A percentile compares a stretch with the other conserved stretches of the same genome.
These are phyloP conservation scores for Episyrphus balteatus DNA, from an alignment of 1,140 invertebrate genomes.

Conservation along the genomic window DNA sequence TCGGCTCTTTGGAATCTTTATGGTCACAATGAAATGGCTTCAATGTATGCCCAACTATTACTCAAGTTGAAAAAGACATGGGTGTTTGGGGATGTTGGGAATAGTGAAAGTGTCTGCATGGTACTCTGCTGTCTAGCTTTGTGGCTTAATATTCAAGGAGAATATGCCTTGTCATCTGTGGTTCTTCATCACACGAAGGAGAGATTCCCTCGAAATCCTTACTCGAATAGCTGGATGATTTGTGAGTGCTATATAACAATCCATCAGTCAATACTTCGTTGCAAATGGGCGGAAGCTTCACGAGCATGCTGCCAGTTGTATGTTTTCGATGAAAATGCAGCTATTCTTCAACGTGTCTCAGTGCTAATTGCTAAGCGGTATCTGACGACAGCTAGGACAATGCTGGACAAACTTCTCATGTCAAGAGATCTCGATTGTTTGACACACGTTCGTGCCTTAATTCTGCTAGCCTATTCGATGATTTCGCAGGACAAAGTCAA, in stretches of 20 bases:
- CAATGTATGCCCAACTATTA: conserved; percentile 64
- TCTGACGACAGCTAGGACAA: conserved; percentile 47
- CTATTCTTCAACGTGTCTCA: conserved; percentile 51
- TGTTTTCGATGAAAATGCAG: conserved; percentile 58
- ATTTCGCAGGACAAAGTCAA: conserved; percentile 38
- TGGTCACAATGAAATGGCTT: conserved; percentile 72
- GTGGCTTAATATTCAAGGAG: conserved; percentile 48
- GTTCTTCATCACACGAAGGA: conserved; percentile 47
- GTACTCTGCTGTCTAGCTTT: conserved; percentile 59
- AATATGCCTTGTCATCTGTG: conserved; percentile 43
- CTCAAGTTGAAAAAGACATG: conserved; percentile 47
- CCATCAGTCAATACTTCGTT: conserved; percentile 46
- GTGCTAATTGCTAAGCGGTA: conserved; percentile 58
- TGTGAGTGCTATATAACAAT: conserved; percentile 51
- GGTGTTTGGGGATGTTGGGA: conserved; percentile 43
- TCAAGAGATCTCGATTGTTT: conserved; percentile 44
- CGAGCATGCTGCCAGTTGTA: conserved; percentile 59
- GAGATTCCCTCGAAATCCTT: conserved; percentile 50
- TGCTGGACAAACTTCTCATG: conserved; percentile 47
- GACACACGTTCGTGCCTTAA: conserved; percentile 52
- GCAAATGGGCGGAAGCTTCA: conserved; percentile 66
- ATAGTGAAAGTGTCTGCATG: conserved; percentile 57
- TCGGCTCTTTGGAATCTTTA: conserved; percentile 77
- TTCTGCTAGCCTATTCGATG: conserved; percentile 55
- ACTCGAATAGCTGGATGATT: conserved; percentile 53